Percentiles rank a stretch among this genome's conserved stretches.
These are phyloP conservation scores for Rhinoraja longicauda DNA, from an alignment of 2,797 vertebrate species.

Conservation along the genomic window DNA sequence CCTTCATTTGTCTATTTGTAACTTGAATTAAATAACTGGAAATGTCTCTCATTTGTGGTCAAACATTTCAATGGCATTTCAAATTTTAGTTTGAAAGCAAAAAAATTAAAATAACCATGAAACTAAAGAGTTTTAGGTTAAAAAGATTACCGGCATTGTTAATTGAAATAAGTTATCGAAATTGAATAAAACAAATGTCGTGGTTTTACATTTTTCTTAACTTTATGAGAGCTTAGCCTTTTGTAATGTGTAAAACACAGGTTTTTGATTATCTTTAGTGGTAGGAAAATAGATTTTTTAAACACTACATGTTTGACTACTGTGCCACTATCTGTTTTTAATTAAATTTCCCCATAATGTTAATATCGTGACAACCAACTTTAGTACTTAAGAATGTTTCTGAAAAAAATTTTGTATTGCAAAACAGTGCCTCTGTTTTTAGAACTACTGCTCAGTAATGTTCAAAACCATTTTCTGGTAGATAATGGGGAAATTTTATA, in stretches of 20 bases:
- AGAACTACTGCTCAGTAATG: conserved; percentile 76
- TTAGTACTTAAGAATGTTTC: conserved; percentile 62
- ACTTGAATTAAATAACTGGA: background rate
- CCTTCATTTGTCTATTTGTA: too few species aligned
- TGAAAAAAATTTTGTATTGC: conserved; percentile 71
- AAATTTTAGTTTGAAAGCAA: background rate
- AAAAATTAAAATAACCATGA: background rate
- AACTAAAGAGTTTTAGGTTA: conserved; percentile 1
- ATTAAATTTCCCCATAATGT: conserved; percentile 15
- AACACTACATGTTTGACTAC: background rate
- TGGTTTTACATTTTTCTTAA: background rate
- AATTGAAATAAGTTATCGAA: background rate
- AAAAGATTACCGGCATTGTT: too few species aligned
- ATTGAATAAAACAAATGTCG: background rate
- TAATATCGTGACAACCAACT: conserved; percentile 37
- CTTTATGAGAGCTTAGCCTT: conserved; percentile 3
- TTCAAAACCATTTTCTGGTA: conserved; percentile 78
- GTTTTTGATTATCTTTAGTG: conserved; percentile 18
- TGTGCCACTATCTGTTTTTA: conserved; percentile 18
- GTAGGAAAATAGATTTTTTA: conserved; percentile 19
- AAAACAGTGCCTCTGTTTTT: conserved; percentile 85
- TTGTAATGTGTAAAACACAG: background rate
- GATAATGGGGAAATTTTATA: conserved; percentile 75
- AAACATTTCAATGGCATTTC: background rate
- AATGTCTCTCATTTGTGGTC: background rate